phyloP scores from a whole-genome alignment of 2,113 vertebrate genomes.

The Nothocercus nigrocapillus region DNA sequence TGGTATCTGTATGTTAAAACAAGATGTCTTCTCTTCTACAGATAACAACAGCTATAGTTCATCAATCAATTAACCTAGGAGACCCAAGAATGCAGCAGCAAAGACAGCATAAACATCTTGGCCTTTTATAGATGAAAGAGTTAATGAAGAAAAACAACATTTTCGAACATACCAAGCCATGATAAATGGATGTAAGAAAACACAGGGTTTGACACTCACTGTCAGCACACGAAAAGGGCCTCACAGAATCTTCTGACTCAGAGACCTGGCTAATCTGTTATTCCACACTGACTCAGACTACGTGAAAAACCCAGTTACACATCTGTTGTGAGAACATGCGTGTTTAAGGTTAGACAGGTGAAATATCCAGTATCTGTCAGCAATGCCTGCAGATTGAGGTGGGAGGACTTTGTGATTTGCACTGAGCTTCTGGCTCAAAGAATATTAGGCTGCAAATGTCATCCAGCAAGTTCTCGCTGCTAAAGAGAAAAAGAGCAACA shows the following conservation, averaged over 20 bases:
- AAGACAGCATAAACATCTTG: slow-evolving; percentile 1
- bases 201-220: slow-evolving; percentile 57
- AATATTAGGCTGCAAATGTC: neutral
- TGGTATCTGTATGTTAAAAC: slow-evolving; percentile 24
- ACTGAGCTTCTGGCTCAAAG: neutral
- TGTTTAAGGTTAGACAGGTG: slow-evolving; percentile 37
- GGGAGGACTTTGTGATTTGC: neutral
- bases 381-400: neutral
- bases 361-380: slow-evolving; percentile 42
- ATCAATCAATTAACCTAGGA: slow-evolving; percentile 55
- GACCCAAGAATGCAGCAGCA: neutral
- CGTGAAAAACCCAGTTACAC: neutral
- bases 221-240: neutral
- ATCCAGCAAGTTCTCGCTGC: neutral
- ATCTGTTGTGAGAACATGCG: slow-evolving; percentile 22
- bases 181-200: slow-evolving; percentile 67
- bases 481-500: neutral
- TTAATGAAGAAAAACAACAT: slow-evolving; percentile 40
- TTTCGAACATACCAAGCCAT: slow-evolving; percentile 46
- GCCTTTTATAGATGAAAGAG: slow-evolving; percentile 29
- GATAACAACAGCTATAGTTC: slow-evolving; percentile 26
- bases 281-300: neutral
- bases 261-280: neutral
- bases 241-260: neutral
- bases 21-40: neutral